phyloP scores from a whole-genome alignment of 2,113 vertebrate genomes.

The Seriola quinqueradiata region DNA sequence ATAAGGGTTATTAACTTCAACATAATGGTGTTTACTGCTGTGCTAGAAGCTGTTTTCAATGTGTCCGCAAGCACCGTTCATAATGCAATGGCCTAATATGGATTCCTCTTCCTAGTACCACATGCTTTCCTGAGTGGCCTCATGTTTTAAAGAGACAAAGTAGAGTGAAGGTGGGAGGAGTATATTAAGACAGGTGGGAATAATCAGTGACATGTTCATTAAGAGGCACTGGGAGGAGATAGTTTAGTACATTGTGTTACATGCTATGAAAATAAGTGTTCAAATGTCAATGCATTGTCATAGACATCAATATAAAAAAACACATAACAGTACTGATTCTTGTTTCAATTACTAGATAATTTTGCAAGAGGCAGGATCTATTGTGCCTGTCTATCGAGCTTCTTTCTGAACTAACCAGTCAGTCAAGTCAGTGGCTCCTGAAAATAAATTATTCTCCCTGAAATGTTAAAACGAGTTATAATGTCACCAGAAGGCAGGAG shows the following conservation, averaged over 20 bases:
- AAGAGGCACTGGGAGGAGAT: neutral
- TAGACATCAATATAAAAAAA: neutral
- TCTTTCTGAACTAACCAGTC: neutral
- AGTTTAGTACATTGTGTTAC: neutral
- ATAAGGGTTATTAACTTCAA: neutral
- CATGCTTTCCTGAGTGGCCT: neutral
- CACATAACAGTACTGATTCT: neutral
- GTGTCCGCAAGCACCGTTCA: neutral
- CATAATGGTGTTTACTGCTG: neutral
- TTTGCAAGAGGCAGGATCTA: neutral
- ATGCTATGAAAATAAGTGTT: neutral
- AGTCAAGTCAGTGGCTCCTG: no score
- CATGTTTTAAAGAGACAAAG: neutral
- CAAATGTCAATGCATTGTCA: neutral
- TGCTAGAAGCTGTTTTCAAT: neutral
- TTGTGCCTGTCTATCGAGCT: neutral
- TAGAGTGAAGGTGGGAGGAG: neutral
- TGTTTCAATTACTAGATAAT: neutral
- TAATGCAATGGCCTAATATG: neutral
- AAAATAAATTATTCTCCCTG: neutral
- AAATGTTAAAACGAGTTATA: neutral
- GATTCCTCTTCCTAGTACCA: neutral
- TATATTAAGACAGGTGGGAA: neutral
- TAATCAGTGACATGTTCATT: neutral
- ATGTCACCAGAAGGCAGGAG: neutral